Evolutionary conservation across 2,797 vertebrate species (phyloP).

Genomic region (Lagodon rhomboides): DNA sequence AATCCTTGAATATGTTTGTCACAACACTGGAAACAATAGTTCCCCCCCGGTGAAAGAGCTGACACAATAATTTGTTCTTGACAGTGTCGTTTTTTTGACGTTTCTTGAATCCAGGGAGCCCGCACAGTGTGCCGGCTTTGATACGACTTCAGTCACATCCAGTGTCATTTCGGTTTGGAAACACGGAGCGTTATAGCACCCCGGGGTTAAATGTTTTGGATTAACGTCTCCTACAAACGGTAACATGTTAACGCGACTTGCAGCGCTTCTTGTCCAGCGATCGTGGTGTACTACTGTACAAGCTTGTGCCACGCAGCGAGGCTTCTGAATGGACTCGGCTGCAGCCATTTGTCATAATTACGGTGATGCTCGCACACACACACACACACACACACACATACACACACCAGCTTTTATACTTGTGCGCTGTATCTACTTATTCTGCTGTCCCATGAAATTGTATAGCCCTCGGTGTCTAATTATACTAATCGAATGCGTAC

Average conservation of each 20-base stretch:
- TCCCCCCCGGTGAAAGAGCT: constrained; percentile 24
- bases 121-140: constrained; percentile 22
- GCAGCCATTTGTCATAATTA: constrained; percentile 82
- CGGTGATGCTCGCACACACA: constrained; percentile 48
- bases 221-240: constrained; percentile 54
- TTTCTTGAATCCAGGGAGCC: constrained; percentile 11
- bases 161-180: constrained; percentile 51
- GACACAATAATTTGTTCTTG: constrained; percentile 49
- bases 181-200: constrained; percentile 33
- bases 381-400: constrained; percentile 29
- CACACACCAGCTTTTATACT: constrained; percentile 47
- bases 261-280: constrained; percentile 34
- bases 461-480: constrained; percentile 83
- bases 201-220: constrained; percentile 58
- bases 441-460: constrained; percentile 77
- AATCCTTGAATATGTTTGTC: constrained; percentile 53
- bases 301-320: constrained; percentile 43
- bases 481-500: constrained; percentile 86
- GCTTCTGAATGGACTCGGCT: constrained; percentile 60
- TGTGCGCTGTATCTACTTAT: constrained; percentile 61
- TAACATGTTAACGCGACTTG: constrained; percentile 51
- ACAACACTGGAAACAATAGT: constrained; percentile 52
- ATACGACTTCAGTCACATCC: constrained; percentile 37
- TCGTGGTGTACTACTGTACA: constrained; percentile 35
- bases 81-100: constrained; percentile 6